Percentiles rank a stretch among this genome's conserved stretches.
Conservation (phyloP, 2,797 vertebrate species). For the Tragopan temminckii region DNA sequence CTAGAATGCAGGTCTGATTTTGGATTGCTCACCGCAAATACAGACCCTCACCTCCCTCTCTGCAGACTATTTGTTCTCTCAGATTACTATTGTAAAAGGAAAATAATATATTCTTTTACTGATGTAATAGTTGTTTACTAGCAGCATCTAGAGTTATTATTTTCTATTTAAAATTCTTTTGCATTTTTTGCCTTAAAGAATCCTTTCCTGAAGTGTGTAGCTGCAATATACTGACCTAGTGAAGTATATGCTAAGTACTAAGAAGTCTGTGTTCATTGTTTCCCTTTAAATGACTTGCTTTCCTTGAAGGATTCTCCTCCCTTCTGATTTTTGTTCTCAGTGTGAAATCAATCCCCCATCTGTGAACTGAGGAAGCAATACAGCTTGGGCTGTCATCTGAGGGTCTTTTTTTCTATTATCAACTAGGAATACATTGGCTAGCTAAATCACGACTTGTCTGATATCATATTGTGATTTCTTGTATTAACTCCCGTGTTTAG, state of each 20-base stretch:
- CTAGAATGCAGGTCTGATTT: accelerated
- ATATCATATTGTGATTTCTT: background rate
- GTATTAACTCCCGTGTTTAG: background rate
- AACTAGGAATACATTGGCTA: background rate
- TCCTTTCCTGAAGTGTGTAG: background rate
- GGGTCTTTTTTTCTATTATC: background rate
- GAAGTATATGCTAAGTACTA: background rate
- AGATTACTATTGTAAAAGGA: background rate
- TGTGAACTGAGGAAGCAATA: background rate
- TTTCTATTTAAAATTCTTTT: background rate
- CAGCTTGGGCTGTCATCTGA: background rate
- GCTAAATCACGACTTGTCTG: background rate
- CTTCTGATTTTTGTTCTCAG: background rate
- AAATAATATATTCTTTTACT: background rate
- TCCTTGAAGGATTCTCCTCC: background rate
- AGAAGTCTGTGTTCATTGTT: background rate
- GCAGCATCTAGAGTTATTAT: accelerated
- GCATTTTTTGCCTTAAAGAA: background rate
- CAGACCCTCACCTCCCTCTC: background rate
- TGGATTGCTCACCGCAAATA: background rate
- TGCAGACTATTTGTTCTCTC: background rate
- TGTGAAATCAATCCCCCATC: accelerated
- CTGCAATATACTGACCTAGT: background rate
- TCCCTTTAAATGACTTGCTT: background rate
- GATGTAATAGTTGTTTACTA: background rate